Conservation (phyloP, 2,113 vertebrate genomes). For the Syrmaticus mikado region DNA sequence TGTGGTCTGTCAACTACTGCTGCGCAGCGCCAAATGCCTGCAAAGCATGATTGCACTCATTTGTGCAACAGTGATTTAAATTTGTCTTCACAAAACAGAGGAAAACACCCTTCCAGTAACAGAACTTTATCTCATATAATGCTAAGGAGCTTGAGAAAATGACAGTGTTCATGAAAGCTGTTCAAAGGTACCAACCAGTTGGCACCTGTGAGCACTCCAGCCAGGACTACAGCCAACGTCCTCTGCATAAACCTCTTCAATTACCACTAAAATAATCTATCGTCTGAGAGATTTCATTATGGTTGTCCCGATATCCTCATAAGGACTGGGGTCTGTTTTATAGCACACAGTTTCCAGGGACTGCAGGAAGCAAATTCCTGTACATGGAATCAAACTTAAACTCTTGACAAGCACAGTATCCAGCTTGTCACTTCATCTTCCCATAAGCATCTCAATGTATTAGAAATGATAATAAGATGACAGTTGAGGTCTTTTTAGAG, state of each 20-base stretch:
- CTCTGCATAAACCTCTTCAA: not conserved
- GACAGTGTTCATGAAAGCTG: not conserved
- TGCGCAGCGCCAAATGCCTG: not conserved
- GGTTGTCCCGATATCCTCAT: not conserved
- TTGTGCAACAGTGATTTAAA: not conserved
- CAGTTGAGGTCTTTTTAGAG: not conserved
- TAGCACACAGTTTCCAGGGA: not conserved
- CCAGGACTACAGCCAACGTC: too few species aligned
- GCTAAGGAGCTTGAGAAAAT: not conserved
- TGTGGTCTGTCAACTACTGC: accelerated
- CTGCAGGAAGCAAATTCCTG: not conserved
- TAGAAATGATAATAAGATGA: not conserved
- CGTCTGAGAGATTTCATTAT: not conserved
- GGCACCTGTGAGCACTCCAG: not conserved
- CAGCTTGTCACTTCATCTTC: not conserved
- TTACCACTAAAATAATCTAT: not conserved
- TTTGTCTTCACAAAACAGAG: not conserved
- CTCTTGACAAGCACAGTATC: not conserved
- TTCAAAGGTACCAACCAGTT: not conserved
- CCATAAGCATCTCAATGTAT: not conserved
- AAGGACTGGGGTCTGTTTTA: not conserved
- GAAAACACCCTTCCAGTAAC: not conserved
- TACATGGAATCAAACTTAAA: not conserved
- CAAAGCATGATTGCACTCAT: not conserved
- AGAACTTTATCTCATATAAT: not conserved